Percentiles rank a stretch among this genome's conserved stretches.
Evolutionary conservation across 2,113 vertebrate species (phyloP).

Genomic region (Willisornis vidua): DNA sequence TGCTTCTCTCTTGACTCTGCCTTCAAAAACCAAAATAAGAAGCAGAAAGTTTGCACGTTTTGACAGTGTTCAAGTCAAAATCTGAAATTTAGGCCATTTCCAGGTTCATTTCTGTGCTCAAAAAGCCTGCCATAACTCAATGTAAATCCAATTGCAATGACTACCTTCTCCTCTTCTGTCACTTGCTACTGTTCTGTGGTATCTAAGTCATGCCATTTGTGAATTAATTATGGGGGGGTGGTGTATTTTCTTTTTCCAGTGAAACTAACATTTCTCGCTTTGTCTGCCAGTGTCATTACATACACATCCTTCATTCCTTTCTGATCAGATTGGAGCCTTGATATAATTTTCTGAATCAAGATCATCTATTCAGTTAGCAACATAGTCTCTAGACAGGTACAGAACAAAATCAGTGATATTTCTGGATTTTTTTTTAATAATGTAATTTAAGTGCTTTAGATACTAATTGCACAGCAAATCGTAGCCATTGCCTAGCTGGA

Average conservation of each 20-base stretch:
- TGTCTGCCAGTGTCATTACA: background rate
- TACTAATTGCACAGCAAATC: conserved; percentile 5
- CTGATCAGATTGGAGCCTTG: background rate
- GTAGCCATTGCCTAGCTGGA: background rate
- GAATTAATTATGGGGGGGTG: background rate
- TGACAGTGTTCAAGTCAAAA: background rate
- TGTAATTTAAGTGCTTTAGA: background rate
- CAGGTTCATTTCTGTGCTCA: background rate
- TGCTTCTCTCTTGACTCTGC: background rate
- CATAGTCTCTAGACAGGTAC: background rate
- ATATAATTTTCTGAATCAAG: background rate
- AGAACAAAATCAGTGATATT: background rate
- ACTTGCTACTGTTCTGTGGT: background rate
- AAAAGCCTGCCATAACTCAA: background rate
- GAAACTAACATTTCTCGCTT: conserved; percentile 1
- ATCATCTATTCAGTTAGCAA: background rate
- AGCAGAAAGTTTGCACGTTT: background rate
- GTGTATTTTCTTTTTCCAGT: conserved; percentile 6
- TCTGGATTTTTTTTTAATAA: background rate
- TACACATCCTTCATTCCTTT: background rate
- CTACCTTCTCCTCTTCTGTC: background rate
- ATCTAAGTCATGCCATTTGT: background rate
- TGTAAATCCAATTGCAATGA: background rate
- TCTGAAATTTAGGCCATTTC: background rate
- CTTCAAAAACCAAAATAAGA: background rate